Conservation (phyloP, 2,113 vertebrate genomes). For the Struthidea cinerea region DNA sequence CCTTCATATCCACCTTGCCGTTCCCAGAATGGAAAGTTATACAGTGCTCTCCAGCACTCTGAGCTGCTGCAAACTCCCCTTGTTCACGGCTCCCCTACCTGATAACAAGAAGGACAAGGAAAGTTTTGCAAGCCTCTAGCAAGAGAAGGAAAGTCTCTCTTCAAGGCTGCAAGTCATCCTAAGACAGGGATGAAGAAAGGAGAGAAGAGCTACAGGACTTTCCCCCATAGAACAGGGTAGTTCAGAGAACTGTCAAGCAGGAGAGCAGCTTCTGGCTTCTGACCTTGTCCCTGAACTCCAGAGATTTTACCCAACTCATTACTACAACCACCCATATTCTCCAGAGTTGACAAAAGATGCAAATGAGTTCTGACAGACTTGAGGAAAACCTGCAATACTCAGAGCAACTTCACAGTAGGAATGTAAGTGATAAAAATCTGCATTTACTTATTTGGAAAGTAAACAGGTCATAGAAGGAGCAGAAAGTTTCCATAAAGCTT, state of each 20-base stretch:
- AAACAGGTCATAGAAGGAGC: background rate
- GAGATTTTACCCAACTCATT: background rate
- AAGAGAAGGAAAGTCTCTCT: background rate
- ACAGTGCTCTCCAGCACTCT: background rate
- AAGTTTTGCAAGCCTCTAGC: background rate
- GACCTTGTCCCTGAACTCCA: background rate
- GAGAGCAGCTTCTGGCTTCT: background rate
- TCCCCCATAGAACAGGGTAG: background rate
- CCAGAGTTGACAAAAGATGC: background rate
- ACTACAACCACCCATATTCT: background rate
- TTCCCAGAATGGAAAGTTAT: accelerated
- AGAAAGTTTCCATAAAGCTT: background rate
- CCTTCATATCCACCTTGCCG: accelerated
- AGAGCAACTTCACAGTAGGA: background rate
- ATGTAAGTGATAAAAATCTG: background rate
- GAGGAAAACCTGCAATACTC: background rate
- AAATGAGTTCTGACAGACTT: background rate
- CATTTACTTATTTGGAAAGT: background rate
- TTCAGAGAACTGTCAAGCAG: background rate
- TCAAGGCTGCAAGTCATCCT: background rate
- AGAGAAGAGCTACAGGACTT: background rate
- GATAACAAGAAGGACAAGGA: background rate
- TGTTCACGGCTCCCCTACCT: background rate
- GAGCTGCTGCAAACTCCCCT: background rate
- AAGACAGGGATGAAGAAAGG: background rate